Evolutionary conservation across 2,113 vertebrate genomes (phyloP).

Genomic region (Sitta europaea): DNA sequence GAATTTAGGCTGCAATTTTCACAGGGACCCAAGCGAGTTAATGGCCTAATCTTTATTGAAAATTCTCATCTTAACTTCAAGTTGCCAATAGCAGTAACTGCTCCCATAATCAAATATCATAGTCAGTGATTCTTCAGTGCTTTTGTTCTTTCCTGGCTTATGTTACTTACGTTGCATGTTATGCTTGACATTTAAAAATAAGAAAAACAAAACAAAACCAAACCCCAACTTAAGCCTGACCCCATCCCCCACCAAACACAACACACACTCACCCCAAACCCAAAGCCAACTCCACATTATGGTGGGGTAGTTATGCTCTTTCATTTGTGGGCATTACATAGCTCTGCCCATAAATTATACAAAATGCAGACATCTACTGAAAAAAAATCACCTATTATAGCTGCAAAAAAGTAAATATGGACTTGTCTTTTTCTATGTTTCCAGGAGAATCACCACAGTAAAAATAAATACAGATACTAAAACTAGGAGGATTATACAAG

Average conservation of each 20-base stretch:
- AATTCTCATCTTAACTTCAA: neutral
- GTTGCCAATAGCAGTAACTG: neutral
- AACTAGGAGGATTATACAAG: neutral
- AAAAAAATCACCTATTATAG: neutral
- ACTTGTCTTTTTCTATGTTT: neutral
- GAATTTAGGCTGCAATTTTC: constrained; percentile 18
- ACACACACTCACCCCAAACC: neutral
- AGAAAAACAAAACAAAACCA: neutral
- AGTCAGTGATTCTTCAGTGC: neutral
- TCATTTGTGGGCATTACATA: neutral
- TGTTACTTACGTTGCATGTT: neutral
- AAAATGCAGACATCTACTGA: neutral
- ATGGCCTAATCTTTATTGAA: neutral
- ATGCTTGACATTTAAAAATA: neutral
- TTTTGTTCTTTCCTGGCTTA: neutral
- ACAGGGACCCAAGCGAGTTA: neutral
- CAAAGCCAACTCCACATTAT: neutral
- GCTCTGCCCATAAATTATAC: neutral
- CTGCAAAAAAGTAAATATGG: constrained; percentile 20
- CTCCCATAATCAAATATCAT: neutral
- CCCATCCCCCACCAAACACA: neutral
- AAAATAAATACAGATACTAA: constrained; percentile 54
- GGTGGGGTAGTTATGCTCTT: neutral
- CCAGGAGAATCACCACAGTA: neutral
- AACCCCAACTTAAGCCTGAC: neutral